A percentile compares a stretch with the other conserved stretches of the same genome.
Evolutionary conservation across 2,113 vertebrate species (phyloP).

Genomic region (Zootoca vivipara): DNA sequence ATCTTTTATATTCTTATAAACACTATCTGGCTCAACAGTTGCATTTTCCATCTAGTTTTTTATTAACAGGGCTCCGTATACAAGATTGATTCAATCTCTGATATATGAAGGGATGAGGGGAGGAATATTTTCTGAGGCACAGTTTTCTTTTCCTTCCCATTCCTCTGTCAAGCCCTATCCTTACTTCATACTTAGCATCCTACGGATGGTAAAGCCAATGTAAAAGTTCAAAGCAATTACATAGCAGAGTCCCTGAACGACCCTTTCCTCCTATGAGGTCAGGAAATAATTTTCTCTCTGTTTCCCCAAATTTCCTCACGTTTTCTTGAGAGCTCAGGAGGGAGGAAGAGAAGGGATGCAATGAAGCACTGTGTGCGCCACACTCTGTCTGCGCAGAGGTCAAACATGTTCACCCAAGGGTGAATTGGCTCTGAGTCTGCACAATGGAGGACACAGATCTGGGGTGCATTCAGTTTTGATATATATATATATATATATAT

Average conservation of each 20-base stretch:
- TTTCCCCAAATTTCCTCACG: neutral
- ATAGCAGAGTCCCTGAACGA: neutral
- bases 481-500: too few relatives aligned
- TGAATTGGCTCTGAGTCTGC: neutral
- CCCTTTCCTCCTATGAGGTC: neutral
- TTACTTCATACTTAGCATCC: neutral
- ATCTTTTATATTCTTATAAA: conserved; percentile 47
- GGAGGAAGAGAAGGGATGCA: too few relatives aligned
- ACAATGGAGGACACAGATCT: neutral
- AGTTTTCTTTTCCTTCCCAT: neutral
- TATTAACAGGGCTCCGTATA: conserved; percentile 46
- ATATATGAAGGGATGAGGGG: conserved; percentile 31
- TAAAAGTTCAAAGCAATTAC: neutral
- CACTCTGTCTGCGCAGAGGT: neutral
- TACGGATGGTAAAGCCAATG: neutral
- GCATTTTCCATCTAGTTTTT: conserved; percentile 39
- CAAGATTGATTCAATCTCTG: conserved; percentile 55
- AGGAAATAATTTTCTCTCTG: neutral
- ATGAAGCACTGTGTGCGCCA: neutral
- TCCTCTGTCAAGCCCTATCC: neutral
- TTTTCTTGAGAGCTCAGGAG: neutral
- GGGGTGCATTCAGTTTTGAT: too few relatives aligned
- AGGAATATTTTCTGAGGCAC: conserved; percentile 19
- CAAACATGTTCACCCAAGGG: neutral
- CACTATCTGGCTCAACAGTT: conserved; percentile 37